A percentile compares a stretch with the other conserved stretches of the same genome.
phyloP scores from a whole-genome alignment of 1,140 invertebrate genomes.

The Zeugodacus cucurbitae region DNA sequence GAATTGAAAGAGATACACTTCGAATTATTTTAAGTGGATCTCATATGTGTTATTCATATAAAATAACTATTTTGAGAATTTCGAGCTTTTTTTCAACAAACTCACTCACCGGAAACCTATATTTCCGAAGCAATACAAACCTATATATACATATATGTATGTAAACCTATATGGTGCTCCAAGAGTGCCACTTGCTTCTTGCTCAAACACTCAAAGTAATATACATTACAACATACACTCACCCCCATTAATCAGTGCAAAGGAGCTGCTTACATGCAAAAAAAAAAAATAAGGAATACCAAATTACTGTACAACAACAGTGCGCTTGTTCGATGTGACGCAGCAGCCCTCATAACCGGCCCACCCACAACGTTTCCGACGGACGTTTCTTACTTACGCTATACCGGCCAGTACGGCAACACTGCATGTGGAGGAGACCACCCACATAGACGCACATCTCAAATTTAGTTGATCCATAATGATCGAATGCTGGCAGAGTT shows the following conservation, averaged over 20 bases:
- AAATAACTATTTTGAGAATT: no score
- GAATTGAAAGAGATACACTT: neutral
- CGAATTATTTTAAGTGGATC: neutral
- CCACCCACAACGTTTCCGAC: neutral
- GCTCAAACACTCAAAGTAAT: neutral
- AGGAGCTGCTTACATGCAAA: neutral
- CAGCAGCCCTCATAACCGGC: neutral
- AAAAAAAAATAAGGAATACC: no score
- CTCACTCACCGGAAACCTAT: no score
- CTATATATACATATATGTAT: neutral
- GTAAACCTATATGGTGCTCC: neutral
- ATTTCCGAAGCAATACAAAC: no score
- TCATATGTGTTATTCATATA: no score
- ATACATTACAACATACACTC: neutral
- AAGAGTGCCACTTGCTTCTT: neutral
- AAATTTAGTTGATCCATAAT: slow-evolving; percentile 30
- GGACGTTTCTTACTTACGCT: neutral
- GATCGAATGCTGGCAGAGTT: slow-evolving; percentile 12
- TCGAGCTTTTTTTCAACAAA: no score
- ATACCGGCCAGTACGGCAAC: neutral
- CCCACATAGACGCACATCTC: slow-evolving; percentile 33
- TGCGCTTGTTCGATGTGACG: neutral
- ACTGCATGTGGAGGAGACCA: neutral
- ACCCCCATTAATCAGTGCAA: neutral
- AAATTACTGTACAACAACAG: slow-evolving; percentile 9